Conservation (phyloP, 2,888 invertebrate genomes). For the Callinectes sapidus region DNA sequence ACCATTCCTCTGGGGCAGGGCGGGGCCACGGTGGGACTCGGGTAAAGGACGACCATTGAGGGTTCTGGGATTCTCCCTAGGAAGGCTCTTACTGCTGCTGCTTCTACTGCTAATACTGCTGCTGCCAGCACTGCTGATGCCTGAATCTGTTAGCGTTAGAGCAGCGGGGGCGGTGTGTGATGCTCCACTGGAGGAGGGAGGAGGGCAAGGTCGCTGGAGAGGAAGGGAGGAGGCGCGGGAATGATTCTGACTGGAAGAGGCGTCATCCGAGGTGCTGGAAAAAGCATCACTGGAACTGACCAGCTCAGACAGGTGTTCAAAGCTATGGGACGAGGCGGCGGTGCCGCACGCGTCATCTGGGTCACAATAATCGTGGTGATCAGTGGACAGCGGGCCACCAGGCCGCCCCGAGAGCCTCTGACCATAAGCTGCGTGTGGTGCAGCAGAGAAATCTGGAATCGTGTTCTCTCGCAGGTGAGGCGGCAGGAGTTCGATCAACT, state of each 20-base stretch:
- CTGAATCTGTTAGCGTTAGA: conserved; percentile 46
- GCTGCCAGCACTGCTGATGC: conserved; percentile 48
- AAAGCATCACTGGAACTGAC: conserved; percentile 30
- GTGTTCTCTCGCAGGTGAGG: conserved; percentile 62
- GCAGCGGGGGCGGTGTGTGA: conserved; percentile 55
- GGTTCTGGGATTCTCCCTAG: conserved; percentile 27
- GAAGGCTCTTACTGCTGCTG: conserved; percentile 55
- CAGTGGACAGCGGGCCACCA: not conserved
- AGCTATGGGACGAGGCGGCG: conserved; percentile 40
- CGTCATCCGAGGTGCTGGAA: conserved; percentile 27
- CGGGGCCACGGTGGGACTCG: conserved; percentile 38
- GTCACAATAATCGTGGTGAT: conserved; percentile 56
- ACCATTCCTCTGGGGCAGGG: not conserved
- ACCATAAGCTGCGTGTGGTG: not conserved
- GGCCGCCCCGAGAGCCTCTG: not conserved
- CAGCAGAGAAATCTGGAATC: conserved; percentile 44
- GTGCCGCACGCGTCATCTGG: conserved; percentile 37
- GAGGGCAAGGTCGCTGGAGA: not conserved
- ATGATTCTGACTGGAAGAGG: conserved; percentile 26
- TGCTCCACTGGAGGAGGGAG: not conserved
- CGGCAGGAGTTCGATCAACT: conserved; percentile 62
- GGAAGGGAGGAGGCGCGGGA: conserved; percentile 33
- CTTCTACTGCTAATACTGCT: conserved; percentile 49
- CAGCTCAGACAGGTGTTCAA: conserved; percentile 49
- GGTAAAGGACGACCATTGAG: conserved; percentile 38